phyloP scores from a whole-genome alignment of 2,113 vertebrate species.

The Xyrauchen texanus region DNA sequence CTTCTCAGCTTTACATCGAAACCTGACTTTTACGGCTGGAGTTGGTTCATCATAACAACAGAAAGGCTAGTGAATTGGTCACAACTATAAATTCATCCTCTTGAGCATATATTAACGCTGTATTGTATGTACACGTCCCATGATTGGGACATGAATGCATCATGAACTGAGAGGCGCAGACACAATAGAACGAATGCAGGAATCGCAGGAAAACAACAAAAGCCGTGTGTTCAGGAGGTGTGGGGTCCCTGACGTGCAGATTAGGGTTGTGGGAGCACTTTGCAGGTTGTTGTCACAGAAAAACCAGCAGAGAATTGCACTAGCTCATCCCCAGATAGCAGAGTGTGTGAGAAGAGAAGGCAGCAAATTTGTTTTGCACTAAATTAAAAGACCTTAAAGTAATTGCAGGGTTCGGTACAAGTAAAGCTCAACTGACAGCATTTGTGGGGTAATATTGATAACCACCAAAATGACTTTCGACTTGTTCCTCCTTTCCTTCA shows the following conservation, averaged over 20 bases:
- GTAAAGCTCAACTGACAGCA: too few species aligned
- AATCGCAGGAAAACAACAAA: conserved; percentile 44
- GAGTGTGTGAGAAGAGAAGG: conserved; percentile 91
- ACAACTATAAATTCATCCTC: not conserved
- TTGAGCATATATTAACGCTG: not conserved
- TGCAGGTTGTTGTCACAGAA: conserved; percentile 82
- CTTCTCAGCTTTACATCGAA: conserved; percentile 30
- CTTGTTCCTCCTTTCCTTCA: too few species aligned
- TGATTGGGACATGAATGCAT: conserved; percentile 3
- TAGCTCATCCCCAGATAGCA: conserved; percentile 84
- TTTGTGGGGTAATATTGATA: too few species aligned
- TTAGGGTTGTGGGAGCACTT: conserved; percentile 85
- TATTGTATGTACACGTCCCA: not conserved
- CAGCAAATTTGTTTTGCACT: conserved; percentile 84
- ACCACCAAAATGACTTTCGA: too few species aligned
- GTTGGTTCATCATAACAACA: conserved; percentile 32
- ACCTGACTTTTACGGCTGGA: too few species aligned
- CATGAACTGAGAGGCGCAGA: not conserved
- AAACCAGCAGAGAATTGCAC: conserved; percentile 78
- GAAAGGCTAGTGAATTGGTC: conserved; percentile 25
- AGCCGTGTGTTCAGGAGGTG: conserved; percentile 39
- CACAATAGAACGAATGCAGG: conserved; percentile 27
- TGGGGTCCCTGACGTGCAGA: conserved; percentile 74
- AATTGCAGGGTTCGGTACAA: too few species aligned
- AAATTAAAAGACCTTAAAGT: conserved; percentile 68